Evolutionary conservation across 2,113 vertebrate species (phyloP).

Genomic region (Monarcha castaneiventris): DNA sequence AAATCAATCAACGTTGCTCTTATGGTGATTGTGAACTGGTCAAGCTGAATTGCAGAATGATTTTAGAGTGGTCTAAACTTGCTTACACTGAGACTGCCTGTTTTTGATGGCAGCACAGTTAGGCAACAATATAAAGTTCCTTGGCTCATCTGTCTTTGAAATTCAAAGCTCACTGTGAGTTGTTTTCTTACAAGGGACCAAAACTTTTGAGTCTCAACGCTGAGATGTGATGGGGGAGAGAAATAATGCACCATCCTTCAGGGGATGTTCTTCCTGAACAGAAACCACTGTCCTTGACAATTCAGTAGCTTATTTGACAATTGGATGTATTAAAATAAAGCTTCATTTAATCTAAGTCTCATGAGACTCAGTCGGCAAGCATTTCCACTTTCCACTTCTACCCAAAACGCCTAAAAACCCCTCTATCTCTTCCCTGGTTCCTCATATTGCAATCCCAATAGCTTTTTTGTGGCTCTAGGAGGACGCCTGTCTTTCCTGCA

Average conservation of each 20-base stretch:
- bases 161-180: not conserved
- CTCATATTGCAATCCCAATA: not conserved
- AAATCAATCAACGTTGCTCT: not conserved
- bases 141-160: not conserved
- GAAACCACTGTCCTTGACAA: not conserved
- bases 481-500: not conserved
- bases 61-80: not conserved
- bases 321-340: not conserved
- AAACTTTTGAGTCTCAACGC: not conserved
- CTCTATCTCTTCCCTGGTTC: fast-evolving
- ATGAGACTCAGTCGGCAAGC: not conserved
- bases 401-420: not conserved
- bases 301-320: not conserved
- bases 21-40: not conserved
- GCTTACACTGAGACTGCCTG: not conserved
- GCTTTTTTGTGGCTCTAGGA: not conserved
- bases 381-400: not conserved
- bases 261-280: not conserved
- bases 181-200: not conserved
- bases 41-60: not conserved
- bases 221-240: not conserved
- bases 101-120: not conserved
- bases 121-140: not conserved
- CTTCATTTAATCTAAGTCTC: not conserved
- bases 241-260: not conserved